Evolutionary conservation across 2,888 invertebrate genomes (phyloP).

Genomic region (Lithophane semibrunnea): DNA sequence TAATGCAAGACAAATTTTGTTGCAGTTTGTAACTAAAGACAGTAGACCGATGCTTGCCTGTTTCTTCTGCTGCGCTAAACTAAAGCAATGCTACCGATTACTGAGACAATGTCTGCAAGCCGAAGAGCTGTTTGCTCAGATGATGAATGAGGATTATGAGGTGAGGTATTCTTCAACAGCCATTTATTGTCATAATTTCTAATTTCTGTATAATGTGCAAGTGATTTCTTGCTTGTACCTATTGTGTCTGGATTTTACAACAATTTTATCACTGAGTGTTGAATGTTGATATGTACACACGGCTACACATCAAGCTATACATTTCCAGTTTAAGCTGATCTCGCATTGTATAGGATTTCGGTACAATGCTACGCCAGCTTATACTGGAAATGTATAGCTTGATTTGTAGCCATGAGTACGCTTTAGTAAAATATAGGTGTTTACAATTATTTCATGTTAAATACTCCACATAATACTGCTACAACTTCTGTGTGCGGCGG

Average conservation of each 20-base stretch:
- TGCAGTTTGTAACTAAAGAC: background rate
- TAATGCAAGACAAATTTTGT: background rate
- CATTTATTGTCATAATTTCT: background rate
- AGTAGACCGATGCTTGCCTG: background rate
- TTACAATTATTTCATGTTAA: background rate
- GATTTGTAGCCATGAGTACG: background rate
- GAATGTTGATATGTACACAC: too few species aligned
- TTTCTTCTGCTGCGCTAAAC: background rate
- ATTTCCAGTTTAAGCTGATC: too few species aligned
- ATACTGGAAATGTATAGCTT: too few species aligned
- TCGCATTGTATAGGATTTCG: too few species aligned
- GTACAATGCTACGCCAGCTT: too few species aligned
- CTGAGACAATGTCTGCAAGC: background rate
- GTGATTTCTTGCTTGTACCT: background rate
- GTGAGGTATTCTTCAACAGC: background rate
- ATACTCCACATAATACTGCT: background rate
- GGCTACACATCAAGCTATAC: too few species aligned
- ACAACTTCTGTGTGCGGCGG: too few species aligned
- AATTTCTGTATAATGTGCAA: background rate
- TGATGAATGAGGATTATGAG: background rate
- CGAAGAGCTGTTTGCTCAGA: background rate
- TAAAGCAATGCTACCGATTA: background rate
- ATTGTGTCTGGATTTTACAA: too few species aligned
- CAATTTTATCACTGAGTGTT: too few species aligned
- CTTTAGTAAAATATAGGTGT: background rate